Evolutionary conservation across 2,888 invertebrate genomes (phyloP).

Genomic region (Sthenelais limicola): DNA sequence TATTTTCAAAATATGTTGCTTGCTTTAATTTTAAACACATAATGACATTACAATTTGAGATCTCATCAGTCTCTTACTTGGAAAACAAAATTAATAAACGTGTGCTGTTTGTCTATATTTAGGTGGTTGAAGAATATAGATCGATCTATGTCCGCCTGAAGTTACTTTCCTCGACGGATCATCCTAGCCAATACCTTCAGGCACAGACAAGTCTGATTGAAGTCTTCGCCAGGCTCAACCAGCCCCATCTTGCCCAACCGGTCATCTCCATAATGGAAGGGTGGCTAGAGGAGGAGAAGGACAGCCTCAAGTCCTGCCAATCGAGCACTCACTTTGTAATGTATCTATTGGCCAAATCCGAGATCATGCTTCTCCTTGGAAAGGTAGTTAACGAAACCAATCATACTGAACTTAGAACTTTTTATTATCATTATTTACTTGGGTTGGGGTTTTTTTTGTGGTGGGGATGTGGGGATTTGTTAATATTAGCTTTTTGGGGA

Average conservation of each 20-base stretch:
- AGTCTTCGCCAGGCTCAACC: slow-evolving; percentile 6
- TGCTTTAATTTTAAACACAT: no score
- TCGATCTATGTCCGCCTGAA: no score
- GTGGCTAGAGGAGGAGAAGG: neutral
- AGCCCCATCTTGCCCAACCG: slow-evolving; percentile 24
- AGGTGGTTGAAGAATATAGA: no score
- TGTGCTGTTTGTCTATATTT: no score
- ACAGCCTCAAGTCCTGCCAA: neutral
- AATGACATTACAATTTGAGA: no score
- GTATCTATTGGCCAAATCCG: neutral
- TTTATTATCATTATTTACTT: neutral
- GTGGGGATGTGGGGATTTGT: neutral
- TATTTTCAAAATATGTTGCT: neutral
- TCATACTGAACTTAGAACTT: neutral
- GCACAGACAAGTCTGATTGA: neutral
- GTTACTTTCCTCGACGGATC: neutral
- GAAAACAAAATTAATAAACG: no score
- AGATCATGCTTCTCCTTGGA: neutral
- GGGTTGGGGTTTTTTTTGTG: neutral
- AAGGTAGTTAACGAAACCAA: slow-evolving; percentile 12
- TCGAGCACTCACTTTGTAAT: neutral
- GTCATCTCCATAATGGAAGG: neutral
- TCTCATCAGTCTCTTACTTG: no score
- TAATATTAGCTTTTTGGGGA: neutral
- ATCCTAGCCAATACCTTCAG: neutral